Conservation (phyloP, 2,113 vertebrate species). For the Cyprichromis sp. region DNA sequence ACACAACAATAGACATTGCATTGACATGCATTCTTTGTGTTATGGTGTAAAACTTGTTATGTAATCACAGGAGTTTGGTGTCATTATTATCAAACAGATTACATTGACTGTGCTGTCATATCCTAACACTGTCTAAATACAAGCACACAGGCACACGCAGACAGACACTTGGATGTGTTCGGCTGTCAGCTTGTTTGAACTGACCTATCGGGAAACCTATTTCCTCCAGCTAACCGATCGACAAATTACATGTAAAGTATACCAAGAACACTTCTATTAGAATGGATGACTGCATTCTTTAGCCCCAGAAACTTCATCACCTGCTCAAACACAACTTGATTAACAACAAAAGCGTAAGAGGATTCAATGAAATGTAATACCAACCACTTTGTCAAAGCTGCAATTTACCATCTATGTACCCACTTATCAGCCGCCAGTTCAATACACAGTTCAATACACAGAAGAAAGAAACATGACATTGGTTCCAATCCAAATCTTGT, state of each 20-base stretch:
- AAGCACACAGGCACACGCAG: neutral
- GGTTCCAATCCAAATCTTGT: neutral
- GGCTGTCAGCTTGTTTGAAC: neutral
- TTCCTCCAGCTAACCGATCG: conserved; percentile 16
- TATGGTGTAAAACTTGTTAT: neutral
- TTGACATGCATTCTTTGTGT: neutral
- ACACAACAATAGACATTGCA: neutral
- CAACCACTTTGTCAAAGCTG: neutral
- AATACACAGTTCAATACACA: neutral
- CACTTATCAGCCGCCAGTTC: neutral
- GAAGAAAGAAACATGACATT: conserved; percentile 4
- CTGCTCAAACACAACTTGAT: conserved; percentile 23
- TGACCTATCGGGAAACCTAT: conserved; percentile 37
- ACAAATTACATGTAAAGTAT: conserved; percentile 36
- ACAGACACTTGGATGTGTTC: neutral
- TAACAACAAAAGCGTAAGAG: neutral
- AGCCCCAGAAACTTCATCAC: conserved; percentile 27
- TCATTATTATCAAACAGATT: neutral
- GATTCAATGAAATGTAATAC: neutral
- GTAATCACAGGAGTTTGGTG: neutral
- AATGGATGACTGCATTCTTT: neutral
- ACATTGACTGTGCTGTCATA: neutral
- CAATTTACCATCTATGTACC: neutral
- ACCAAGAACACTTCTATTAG: conserved; percentile 24
- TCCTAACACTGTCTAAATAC: neutral